These are phyloP conservation scores for Vireo griseus DNA, from an alignment of 2,797 vertebrate genomes.

Conservation along the genomic window DNA sequence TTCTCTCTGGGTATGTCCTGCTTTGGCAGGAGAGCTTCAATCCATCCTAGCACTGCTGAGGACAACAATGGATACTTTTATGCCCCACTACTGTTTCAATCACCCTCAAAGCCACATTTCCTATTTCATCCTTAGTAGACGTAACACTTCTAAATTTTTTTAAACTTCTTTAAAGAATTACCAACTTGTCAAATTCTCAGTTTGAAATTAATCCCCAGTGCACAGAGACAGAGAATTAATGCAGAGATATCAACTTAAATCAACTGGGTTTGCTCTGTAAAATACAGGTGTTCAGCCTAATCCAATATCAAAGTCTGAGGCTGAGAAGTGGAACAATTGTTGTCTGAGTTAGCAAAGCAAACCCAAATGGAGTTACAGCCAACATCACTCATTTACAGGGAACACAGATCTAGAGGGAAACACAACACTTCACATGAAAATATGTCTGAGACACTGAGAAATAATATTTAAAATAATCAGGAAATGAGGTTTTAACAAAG, in stretches of 20 bases:
- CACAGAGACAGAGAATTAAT: not conserved
- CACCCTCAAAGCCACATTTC: not conserved
- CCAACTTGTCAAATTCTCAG: not conserved
- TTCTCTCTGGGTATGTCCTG: not conserved
- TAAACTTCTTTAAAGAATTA: not conserved
- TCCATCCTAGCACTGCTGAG: not conserved
- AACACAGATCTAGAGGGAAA: not conserved
- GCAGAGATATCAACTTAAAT: not conserved
- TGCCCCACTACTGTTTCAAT: not conserved
- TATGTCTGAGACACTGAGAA: not conserved
- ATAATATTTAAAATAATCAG: not conserved
- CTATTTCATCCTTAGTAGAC: not conserved
- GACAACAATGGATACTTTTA: not conserved
- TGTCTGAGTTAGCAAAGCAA: not conserved
- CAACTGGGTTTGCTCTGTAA: not conserved
- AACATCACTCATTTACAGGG: not conserved
- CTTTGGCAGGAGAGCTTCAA: not conserved
- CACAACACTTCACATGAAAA: not conserved
- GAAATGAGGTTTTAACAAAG: not conserved
- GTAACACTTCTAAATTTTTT: not conserved
- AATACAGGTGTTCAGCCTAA: not conserved
- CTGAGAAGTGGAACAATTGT: not conserved
- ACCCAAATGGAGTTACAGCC: not conserved
- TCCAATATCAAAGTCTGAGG: not conserved
- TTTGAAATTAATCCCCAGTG: not conserved